A percentile compares a stretch with the other conserved stretches of the same genome.
Evolutionary conservation across 2,113 vertebrate genomes (phyloP).

Genomic region (Gymnocephalus cernua): DNA sequence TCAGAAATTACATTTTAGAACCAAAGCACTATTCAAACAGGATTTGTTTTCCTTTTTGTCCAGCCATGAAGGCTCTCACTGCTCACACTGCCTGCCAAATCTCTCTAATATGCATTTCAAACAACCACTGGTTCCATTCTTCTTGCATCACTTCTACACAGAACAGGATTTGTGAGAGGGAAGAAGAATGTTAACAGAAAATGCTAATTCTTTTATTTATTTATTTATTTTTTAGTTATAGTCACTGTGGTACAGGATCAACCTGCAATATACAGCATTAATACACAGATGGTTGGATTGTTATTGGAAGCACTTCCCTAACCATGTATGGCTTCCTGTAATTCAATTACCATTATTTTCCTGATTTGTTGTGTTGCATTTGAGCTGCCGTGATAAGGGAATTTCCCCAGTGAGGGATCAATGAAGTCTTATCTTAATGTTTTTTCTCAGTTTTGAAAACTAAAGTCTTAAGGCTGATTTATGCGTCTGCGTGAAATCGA

Average conservation of each 20-base stretch:
- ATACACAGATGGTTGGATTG: background rate
- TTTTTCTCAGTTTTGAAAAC: background rate
- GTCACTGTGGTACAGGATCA: background rate
- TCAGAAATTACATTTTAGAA: background rate
- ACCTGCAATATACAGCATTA: too few species aligned
- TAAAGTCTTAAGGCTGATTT: background rate
- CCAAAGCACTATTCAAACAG: background rate
- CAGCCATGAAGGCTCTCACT: background rate
- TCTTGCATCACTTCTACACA: constrained; percentile 2
- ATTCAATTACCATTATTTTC: background rate
- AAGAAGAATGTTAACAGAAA: background rate
- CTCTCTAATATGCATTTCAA: constrained; percentile 55
- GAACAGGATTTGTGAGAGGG: background rate
- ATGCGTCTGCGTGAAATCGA: too few species aligned
- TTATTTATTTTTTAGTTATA: too few species aligned
- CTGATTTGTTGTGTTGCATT: too few species aligned
- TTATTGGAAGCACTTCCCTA: background rate
- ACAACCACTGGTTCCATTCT: background rate
- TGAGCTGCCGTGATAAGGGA: too few species aligned
- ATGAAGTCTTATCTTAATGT: too few species aligned
- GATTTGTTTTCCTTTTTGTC: background rate
- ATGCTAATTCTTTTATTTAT: too few species aligned
- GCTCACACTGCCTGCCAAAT: constrained; percentile 29
- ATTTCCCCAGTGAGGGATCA: too few species aligned
- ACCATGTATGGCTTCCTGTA: background rate